Evolutionary conservation across 2,113 vertebrate genomes (phyloP).

Genomic region (Bujurquina vittata): DNA sequence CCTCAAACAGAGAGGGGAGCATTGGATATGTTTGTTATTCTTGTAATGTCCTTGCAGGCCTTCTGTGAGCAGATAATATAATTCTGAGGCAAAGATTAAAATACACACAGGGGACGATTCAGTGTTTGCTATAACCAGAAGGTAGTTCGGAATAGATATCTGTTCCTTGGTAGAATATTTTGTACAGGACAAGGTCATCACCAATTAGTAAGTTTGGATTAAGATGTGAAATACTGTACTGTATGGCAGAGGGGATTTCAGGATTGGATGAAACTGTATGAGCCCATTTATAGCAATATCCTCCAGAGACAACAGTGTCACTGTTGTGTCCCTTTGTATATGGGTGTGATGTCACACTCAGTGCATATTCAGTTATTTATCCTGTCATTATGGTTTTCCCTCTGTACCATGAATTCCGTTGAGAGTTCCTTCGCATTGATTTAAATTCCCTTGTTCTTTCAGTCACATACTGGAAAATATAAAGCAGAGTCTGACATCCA

Average conservation of each 20-base stretch:
- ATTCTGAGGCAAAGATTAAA: constrained; percentile 54
- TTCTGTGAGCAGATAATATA: constrained; percentile 39
- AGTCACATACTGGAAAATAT: constrained; percentile 32
- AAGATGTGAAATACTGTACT: background rate
- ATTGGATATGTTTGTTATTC: constrained; percentile 32
- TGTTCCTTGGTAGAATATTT: constrained; percentile 22
- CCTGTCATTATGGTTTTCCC: constrained; percentile 12
- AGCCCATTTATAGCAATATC: constrained; percentile 37
- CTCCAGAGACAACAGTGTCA: constrained; percentile 21
- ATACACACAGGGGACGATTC: constrained; percentile 13
- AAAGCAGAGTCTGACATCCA: constrained; percentile 33
- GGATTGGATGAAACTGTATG: constrained; percentile 1
- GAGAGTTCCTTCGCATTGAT: constrained; percentile 23
- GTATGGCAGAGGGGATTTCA: background rate
- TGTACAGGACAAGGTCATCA: constrained; percentile 52
- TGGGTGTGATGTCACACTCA: constrained; percentile 19
- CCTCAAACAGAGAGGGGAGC: constrained; percentile 25
- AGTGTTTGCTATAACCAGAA: constrained; percentile 30
- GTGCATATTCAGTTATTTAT: constrained; percentile 40
- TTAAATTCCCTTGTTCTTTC: constrained; percentile 38
- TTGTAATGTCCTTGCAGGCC: constrained; percentile 42
- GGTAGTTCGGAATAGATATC: constrained; percentile 37
- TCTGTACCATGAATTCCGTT: constrained; percentile 11
- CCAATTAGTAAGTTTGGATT: constrained; percentile 18
- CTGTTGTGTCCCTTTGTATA: constrained; percentile 16